Conservation (phyloP, 2,888 invertebrate species). For the Dolichopus griseipennis region DNA sequence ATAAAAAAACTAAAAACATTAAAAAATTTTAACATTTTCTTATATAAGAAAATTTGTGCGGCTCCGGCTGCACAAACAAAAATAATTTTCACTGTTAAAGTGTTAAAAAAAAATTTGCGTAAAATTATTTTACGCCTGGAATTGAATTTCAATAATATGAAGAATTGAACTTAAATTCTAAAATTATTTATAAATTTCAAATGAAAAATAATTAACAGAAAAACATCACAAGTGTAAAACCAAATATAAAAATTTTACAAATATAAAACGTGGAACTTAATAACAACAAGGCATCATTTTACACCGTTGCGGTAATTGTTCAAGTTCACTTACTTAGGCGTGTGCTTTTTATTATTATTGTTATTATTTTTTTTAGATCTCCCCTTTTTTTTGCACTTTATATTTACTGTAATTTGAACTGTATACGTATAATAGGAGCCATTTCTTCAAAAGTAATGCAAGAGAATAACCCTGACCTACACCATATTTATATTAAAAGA, state of each 20-base stretch:
- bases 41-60: neutral
- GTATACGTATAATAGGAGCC: neutral
- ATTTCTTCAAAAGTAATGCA: no score
- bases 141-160: neutral
- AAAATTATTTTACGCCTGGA: slow-evolving; percentile 2
- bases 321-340: neutral
- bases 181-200: neutral
- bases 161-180: neutral
- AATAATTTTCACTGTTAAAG: neutral
- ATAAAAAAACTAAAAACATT: neutral
- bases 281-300: neutral
- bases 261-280: neutral
- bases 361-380: neutral
- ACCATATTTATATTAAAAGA: neutral
- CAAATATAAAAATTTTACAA: neutral
- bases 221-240: neutral
- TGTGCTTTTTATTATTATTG: neutral
- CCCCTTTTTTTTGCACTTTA: neutral
- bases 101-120: slow-evolving; percentile 6
- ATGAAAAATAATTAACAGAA: neutral
- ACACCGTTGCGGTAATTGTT: neutral
- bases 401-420: neutral
- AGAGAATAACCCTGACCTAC: neutral
- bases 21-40: neutral
- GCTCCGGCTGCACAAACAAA: neutral